These are phyloP conservation scores for Belonocnema kinseyi DNA, from an alignment of 1,140 invertebrate genomes.

Conservation along the genomic window DNA sequence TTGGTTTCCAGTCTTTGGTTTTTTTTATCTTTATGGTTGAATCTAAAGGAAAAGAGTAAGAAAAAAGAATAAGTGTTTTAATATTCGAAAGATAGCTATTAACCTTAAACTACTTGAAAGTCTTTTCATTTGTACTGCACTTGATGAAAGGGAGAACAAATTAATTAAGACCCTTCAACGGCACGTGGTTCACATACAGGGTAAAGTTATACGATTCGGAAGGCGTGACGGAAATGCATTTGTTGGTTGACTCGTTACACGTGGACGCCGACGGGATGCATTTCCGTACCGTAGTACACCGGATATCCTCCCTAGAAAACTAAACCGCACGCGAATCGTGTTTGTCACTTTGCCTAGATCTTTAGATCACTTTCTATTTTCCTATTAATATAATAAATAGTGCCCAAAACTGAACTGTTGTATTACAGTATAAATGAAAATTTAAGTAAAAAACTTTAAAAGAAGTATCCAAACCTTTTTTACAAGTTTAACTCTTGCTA, in stretches of 20 bases:
- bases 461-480: not conserved
- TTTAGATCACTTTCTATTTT: too few species aligned
- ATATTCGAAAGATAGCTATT: too few species aligned
- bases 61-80: too few species aligned
- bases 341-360: not conserved
- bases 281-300: slow-evolving; percentile 62
- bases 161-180: slow-evolving; percentile 36
- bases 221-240: slow-evolving; percentile 62
- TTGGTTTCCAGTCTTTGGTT: too few species aligned
- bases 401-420: too few species aligned
- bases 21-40: too few species aligned
- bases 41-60: too few species aligned
- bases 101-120: too few species aligned
- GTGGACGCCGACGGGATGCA: slow-evolving; percentile 64
- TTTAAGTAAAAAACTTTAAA: too few species aligned
- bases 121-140: too few species aligned
- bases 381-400: too few species aligned
- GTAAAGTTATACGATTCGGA: slow-evolving; percentile 56
- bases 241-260: slow-evolving; percentile 55
- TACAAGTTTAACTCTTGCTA: not conserved
- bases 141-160: slow-evolving; percentile 41
- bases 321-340: slow-evolving; percentile 65
- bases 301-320: slow-evolving; percentile 70
- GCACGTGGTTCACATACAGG: slow-evolving; percentile 53
- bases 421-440: too few species aligned